Evolutionary conservation across 2,888 invertebrate genomes (phyloP).

Genomic region (Margaritifera margaritifera): DNA sequence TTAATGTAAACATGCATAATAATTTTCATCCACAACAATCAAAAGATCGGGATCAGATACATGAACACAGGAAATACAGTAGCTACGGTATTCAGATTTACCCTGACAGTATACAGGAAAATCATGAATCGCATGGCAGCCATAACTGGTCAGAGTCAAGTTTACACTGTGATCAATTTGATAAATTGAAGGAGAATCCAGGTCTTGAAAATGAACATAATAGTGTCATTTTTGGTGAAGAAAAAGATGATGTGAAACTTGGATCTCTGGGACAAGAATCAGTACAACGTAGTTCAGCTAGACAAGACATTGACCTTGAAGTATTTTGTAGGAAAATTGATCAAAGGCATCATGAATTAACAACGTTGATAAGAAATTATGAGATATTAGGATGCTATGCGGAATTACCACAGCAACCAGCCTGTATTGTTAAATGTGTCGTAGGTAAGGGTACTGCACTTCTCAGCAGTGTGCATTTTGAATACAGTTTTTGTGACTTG

Average conservation of each 20-base stretch:
- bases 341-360: conserved; percentile 1
- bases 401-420: conserved; percentile 35
- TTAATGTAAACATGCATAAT: background rate
- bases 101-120: too few relatives aligned
- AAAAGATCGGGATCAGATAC: too few relatives aligned
- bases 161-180: too few relatives aligned
- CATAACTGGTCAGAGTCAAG: too few relatives aligned
- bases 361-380: conserved; percentile 1
- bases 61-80: too few relatives aligned
- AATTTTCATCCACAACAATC: too few relatives aligned
- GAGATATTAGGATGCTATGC: conserved; percentile 33
- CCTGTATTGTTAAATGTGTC: conserved; percentile 55
- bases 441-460: conserved; percentile 57
- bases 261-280: background rate
- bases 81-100: too few relatives aligned
- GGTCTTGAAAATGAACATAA: too few relatives aligned
- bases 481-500: conserved; percentile 46
- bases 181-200: too few relatives aligned
- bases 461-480: conserved; percentile 61
- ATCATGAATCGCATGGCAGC: too few relatives aligned
- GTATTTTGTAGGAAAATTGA: background rate
- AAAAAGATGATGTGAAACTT: background rate
- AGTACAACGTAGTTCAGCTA: background rate
- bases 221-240: too few relatives aligned
- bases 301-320: too few relatives aligned